Evolutionary conservation across 1,140 invertebrate species (phyloP), one percentile per base, ranked within the genome.

Genomic region (Ceratoteleas bidentatus): DNA sequence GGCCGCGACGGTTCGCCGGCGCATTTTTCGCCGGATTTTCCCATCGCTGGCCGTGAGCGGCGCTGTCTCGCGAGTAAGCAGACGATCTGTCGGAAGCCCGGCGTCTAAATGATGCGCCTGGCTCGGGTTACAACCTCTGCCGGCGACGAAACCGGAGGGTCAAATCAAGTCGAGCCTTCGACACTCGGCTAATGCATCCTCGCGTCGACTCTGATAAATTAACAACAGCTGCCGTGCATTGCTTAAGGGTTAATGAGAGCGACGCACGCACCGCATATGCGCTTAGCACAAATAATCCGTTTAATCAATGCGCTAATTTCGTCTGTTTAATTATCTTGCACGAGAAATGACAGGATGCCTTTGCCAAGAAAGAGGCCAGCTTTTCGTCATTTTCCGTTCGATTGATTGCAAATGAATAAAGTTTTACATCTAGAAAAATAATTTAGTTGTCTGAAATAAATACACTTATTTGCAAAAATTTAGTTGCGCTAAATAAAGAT

Each of bases 161-260:
- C 50, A 57, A 73, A 73, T 76, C 54, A 33, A 76, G 43, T 64
- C 56, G 45, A 64, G 62, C 33, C 80, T 77, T 82, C 74, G 74
- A 68, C 73, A 73, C 68, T 65, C 74, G 64, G 57, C 73, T 77
- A 77, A 82, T 82, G 79, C 68, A 66, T 68, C 68, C 64, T 45
- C 62, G 66, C 32, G 60, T 66, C 11, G 61, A 62, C 72, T 50
- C 75, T 81, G 82, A 85, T 85, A 83, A 86, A 86, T 86, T 80
- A 81, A 80, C 68, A 83, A 64, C 83, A 85, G 83, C 84, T 87
- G 84, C 40, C 56, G 61, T 45, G 69, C 57, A 68, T 16, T 69
- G 70, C 62, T 81, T 75, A 61, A 83, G 81, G 80, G 81, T 76
- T 79, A 77, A 76, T 82, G 77, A 75, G 56, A 24, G 75, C 81